These are phyloP conservation scores for Bombyx mandarina DNA, from an alignment of 1,140 invertebrate genomes.

Conservation along the genomic window DNA sequence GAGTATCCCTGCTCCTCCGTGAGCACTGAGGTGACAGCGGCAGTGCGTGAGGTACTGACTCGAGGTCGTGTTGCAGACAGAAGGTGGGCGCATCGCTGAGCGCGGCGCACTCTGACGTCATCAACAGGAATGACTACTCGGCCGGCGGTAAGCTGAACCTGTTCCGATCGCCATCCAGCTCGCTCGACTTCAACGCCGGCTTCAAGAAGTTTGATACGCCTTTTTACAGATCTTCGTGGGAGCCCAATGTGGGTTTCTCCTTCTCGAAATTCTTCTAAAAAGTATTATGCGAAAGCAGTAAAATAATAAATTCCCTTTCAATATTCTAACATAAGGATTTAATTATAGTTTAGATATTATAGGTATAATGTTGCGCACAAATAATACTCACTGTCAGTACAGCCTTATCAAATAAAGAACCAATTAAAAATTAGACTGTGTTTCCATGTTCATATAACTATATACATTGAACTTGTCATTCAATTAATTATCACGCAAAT, in stretches of 20 bases:
- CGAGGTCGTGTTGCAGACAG: slow-evolving; percentile 3
- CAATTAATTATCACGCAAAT: no score
- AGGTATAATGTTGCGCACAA: no score
- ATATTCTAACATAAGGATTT: no score
- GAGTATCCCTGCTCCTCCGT: slow-evolving; percentile 7
- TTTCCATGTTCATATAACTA: no score
- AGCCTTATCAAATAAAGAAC: no score
- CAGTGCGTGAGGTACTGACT: no score
- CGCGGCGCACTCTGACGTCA: background rate
- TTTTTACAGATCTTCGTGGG: slow-evolving; percentile 16
- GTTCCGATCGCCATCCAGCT: slow-evolving; percentile 23
- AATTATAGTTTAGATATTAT: no score
- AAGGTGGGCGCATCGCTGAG: slow-evolving; percentile 4
- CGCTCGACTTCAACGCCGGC: slow-evolving; percentile 18
- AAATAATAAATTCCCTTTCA: no score
- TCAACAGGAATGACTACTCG: slow-evolving; percentile 8
- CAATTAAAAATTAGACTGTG: no score
- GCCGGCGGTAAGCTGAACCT: slow-evolving; percentile 23
- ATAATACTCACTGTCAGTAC: no score
- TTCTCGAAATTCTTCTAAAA: background rate
- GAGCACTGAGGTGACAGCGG: no score
- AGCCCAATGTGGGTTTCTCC: slow-evolving; percentile 2
- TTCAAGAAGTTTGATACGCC: slow-evolving; percentile 15
- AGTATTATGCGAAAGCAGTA: background rate
- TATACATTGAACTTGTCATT: no score